A percentile compares a stretch with the other conserved stretches of the same genome.
Conservation (phyloP, 2,113 vertebrate genomes). For the Brachyhypopomus gauderio region DNA sequence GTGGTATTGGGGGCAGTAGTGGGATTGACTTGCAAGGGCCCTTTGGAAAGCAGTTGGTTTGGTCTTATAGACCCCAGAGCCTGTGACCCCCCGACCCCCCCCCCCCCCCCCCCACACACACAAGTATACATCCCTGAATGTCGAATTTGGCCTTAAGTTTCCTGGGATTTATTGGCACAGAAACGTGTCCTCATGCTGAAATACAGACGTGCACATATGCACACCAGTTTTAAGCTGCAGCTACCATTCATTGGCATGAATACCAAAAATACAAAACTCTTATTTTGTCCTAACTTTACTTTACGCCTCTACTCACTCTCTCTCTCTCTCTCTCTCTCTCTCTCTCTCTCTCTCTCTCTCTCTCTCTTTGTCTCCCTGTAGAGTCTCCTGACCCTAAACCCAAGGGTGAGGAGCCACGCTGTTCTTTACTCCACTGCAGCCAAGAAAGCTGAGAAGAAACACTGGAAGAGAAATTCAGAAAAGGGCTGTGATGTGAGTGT, state of each 20-base stretch:
- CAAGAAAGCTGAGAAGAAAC: conserved; percentile 81
- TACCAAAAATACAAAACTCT: conserved; percentile 20
- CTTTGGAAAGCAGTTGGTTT: conserved; percentile 27
- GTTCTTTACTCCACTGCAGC: conserved; percentile 73
- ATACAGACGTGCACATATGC: conserved; percentile 13
- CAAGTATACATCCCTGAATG: conserved; percentile 5
- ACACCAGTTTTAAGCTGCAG: conserved; percentile 1
- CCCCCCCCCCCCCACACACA: neutral
- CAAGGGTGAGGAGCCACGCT: conserved; percentile 72
- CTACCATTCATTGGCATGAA: conserved; percentile 12
- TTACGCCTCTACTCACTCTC: neutral
- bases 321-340: neutral
- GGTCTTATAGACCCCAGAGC: conserved; percentile 31
- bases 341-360: conserved; percentile 2
- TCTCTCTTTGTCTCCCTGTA: conserved; percentile 58
- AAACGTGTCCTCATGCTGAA: no score
- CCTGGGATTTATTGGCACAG: conserved; percentile 7
- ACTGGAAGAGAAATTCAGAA: conserved; percentile 83
- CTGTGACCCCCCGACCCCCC: conserved; percentile 45
- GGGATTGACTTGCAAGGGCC: conserved; percentile 20
- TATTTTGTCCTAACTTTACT: neutral
- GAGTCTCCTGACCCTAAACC: conserved; percentile 83
- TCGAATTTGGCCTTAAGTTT: conserved; percentile 17
- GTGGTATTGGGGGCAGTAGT: neutral
- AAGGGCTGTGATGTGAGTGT: conserved; percentile 80